Conservation (phyloP, 92 coral and sea anemone species). For the Siderastrea radians region DNA sequence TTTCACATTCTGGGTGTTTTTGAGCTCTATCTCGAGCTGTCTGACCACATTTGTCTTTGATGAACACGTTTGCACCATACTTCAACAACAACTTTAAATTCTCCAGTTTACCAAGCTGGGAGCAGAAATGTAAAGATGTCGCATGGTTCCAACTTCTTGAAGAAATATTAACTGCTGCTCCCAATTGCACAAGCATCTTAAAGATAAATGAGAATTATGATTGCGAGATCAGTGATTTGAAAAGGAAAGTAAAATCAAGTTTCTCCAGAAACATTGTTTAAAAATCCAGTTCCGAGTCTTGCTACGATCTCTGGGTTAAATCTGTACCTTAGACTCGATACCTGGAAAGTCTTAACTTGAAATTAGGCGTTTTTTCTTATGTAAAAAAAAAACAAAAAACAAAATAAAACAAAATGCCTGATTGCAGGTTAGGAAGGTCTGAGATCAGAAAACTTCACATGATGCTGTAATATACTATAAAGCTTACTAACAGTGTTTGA, state of each 20-base stretch:
- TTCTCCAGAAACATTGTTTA: background rate
- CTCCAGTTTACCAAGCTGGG: slow-evolving; percentile 70
- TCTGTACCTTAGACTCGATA: too few species aligned
- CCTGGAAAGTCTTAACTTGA: too few species aligned
- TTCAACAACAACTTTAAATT: slow-evolving; percentile 61
- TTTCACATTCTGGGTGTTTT: slow-evolving; percentile 63
- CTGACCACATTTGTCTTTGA: slow-evolving; percentile 68
- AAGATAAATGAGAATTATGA: background rate
- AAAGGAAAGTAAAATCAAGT: background rate
- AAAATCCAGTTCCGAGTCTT: too few species aligned
- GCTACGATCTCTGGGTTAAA: too few species aligned
- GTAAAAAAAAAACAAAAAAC: too few species aligned
- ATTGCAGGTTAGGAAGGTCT: too few species aligned
- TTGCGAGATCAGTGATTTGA: background rate
- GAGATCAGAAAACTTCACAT: too few species aligned
- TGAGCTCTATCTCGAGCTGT: slow-evolving; percentile 76
- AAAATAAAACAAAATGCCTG: too few species aligned
- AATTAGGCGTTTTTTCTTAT: too few species aligned
- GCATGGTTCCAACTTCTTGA: slow-evolving; percentile 57
- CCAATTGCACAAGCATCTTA: slow-evolving; percentile 74
- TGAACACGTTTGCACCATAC: slow-evolving; percentile 78
- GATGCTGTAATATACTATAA: too few species aligned
- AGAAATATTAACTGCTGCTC: slow-evolving; percentile 74
- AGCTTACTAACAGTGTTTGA: too few species aligned
- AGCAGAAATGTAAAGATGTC: slow-evolving; percentile 80